Percentiles rank a stretch among this genome's conserved stretches.
phyloP scores from a whole-genome alignment of 2,113 vertebrate genomes.

The Microtus pennsylvanicus region DNA sequence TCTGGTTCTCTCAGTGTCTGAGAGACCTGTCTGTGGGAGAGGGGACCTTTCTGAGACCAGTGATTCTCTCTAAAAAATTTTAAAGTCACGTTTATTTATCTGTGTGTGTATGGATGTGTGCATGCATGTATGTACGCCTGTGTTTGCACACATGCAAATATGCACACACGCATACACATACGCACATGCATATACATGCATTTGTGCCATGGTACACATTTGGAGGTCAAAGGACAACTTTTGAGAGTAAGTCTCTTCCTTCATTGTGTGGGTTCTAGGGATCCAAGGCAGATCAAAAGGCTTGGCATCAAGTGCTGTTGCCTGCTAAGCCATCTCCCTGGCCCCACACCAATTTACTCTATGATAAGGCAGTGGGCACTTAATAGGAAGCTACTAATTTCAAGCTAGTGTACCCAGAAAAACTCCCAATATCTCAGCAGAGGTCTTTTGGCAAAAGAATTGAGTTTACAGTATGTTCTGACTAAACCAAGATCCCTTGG shows the following conservation, averaged over 20 bases:
- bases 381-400: not conserved
- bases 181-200: not conserved
- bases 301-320: not conserved
- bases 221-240: not conserved
- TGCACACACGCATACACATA: not conserved
- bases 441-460: not conserved
- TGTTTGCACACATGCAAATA: not conserved
- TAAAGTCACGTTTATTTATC: not conserved
- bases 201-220: not conserved
- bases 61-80: not conserved
- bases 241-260: not conserved
- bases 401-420: not conserved
- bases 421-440: not conserved
- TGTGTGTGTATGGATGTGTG: not conserved
- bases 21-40: not conserved
- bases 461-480: not conserved
- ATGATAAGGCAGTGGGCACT: not conserved
- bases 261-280: not conserved
- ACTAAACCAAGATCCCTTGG: not conserved
- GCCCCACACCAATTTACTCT: not conserved
- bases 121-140: not conserved
- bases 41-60: not conserved
- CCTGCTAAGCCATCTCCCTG: not conserved
- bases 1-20: not conserved
- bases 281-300: not conserved